Evolutionary conservation across 1,140 invertebrate species (phyloP), one percentile per base, ranked within the genome.

Genomic region (Stegodyphus mimosarum): DNA sequence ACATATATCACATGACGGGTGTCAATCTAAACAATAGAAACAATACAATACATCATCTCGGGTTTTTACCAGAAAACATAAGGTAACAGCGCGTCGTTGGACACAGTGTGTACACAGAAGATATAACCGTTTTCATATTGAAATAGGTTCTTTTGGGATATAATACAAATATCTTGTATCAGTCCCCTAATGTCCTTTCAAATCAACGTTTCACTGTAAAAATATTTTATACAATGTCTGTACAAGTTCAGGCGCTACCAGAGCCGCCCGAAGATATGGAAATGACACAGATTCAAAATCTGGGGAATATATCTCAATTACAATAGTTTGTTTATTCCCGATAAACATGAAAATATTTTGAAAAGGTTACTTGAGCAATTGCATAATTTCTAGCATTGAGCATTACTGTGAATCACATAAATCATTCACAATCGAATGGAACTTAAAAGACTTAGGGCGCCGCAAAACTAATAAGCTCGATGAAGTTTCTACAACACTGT

Each of bases 191-290:
- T 33, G 33, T 33, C 33, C 3, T 33, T 33, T 33, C 33, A 33
- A 33, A 33, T 33, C 33, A 33, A 33, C 3, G 33, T 3, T 33
- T 55, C 64, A 49, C 17, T 74, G 48, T 69, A 84, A 84, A 84
- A 84, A 84, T 84, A 84, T 76, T n/a, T 84, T 75, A 84, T 69
- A 84, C 73, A 67, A 67, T 84, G 9, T 76, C n/a, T 83, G 70
- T 83, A 83, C 80, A 76, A 66, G 18, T 67, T 60, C 33, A 49
- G 73, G 53, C 51, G 51, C 81, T 84, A 50, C 81, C 81, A 84
- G 81, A 84, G 81, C 72, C 48, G 13, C 53, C 81, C 50, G 49
- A n/a, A 67, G 69, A 52, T 48, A 81, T 33, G 52, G 50, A 73
- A 73, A 73, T n/a, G 6, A 10, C 18, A 33, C 70, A 64, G 49